Percentiles rank a stretch among this genome's conserved stretches.
Conservation (phyloP, 2,797 vertebrate species). For the Momotus momota region DNA sequence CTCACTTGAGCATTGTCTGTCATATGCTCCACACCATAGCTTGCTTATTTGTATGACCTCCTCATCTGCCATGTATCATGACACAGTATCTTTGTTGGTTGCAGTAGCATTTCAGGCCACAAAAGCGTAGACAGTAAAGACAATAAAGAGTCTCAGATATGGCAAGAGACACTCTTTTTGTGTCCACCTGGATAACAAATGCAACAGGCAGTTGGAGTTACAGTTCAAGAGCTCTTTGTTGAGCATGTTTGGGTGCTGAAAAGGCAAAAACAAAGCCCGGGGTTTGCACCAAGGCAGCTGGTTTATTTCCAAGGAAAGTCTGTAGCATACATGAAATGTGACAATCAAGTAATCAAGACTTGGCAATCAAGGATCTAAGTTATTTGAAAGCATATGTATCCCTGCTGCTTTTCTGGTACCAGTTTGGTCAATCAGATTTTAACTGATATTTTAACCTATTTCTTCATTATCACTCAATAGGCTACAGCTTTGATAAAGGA, state of each 20-base stretch:
- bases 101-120: neutral
- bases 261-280: neutral
- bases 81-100: neutral
- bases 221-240: neutral
- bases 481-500: neutral
- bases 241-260: neutral
- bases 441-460: neutral
- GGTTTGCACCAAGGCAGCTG: neutral
- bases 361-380: neutral
- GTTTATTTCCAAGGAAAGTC: neutral
- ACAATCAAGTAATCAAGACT: neutral
- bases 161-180: neutral
- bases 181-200: neutral
- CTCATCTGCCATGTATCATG: neutral
- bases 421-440: neutral
- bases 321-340: neutral
- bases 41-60: neutral
- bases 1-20: neutral
- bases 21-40: neutral
- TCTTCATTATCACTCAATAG: neutral
- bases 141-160: neutral
- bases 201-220: neutral
- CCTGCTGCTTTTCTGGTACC: neutral
- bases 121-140: neutral
- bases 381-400: neutral